Evolutionary conservation across 2,888 invertebrate species (phyloP), one percentile per base, ranked within the genome.

Genomic region (Timema podura): DNA sequence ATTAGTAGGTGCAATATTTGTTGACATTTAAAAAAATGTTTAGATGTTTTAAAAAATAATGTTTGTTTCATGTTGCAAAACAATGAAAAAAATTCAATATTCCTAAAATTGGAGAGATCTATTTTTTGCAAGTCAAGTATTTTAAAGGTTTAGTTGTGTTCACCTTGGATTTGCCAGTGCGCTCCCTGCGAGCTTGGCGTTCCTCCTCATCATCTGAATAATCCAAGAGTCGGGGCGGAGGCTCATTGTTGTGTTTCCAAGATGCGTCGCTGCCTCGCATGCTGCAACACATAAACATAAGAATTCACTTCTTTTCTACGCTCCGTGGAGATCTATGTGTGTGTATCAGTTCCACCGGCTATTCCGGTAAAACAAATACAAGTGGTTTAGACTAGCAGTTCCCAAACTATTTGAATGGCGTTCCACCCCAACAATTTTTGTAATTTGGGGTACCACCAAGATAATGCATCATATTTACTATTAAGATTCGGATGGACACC

Each of bases 131-230:
- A 30, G 30, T 30, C 30, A 30, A 30, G 30, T 30, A 30, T 30
- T 30, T 30, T 30, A 30, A 30, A 30, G 30, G 30, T 46, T 45
- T 65, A 30, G n/a, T 48, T 49, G 49, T 2, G 8, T 10, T 6
- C 8, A 44, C 66, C 44, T 66, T 66, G 7, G 51, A 16, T 44
- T 48, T 49, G 45, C 45, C 66, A 44, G 48, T 48, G 57, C 59
- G 13, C 44, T 10, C 15, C 48, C 59, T 73, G 61, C 75, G 76
- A 0, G 81, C 80, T 65, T 71, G 73, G 71, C 87, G 84, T 78
- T 96, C 96, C 72, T 90, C 87, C 77, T 96, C 96, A 79, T 96
- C 96, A 79, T 96, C 96, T 0, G 96, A 96, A 81, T 87, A 95
- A 48, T 95, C 95, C 0, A 89, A 75, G 74, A 86, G 87, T 76